These are phyloP conservation scores for Gadopsis bispinosus DNA, from an alignment of 2,797 vertebrate species.

Conservation along the genomic window DNA sequence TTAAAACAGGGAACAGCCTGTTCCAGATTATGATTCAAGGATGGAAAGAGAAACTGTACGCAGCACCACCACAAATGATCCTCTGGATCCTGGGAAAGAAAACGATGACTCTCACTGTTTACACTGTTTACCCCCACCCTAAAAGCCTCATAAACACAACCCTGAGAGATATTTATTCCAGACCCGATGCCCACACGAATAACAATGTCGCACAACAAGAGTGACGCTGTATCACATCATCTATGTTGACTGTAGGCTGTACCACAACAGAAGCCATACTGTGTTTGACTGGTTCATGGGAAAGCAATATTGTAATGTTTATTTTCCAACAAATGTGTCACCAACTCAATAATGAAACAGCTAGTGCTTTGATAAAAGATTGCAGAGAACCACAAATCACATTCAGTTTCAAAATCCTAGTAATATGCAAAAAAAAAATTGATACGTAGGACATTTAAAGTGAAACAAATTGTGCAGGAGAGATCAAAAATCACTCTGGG, in stretches of 20 bases:
- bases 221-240: conserved; percentile 15
- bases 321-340: conserved; percentile 21
- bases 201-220: conserved; percentile 44
- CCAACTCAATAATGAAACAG: not conserved
- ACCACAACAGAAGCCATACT: conserved; percentile 25
- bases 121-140: conserved; percentile 38
- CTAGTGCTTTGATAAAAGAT: not conserved
- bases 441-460: not conserved
- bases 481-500: not conserved
- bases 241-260: conserved; percentile 25
- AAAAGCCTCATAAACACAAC: conserved; percentile 58
- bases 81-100: conserved; percentile 34
- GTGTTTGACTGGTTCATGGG: not conserved
- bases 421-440: not conserved
- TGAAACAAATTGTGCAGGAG: not conserved
- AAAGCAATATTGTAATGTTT: conserved; percentile 11
- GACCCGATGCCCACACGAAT: conserved; percentile 59
- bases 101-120: conserved; percentile 50
- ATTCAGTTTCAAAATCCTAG: not conserved
- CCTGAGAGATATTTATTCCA: conserved; percentile 52
- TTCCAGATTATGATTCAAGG: conserved; percentile 65
- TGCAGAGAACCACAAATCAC: not conserved
- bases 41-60: conserved; percentile 56
- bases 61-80: conserved; percentile 43
- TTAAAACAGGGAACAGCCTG: conserved; percentile 60